Evolutionary conservation across 2,797 vertebrate species (phyloP).

Genomic region (Melopsittacus undulatus): DNA sequence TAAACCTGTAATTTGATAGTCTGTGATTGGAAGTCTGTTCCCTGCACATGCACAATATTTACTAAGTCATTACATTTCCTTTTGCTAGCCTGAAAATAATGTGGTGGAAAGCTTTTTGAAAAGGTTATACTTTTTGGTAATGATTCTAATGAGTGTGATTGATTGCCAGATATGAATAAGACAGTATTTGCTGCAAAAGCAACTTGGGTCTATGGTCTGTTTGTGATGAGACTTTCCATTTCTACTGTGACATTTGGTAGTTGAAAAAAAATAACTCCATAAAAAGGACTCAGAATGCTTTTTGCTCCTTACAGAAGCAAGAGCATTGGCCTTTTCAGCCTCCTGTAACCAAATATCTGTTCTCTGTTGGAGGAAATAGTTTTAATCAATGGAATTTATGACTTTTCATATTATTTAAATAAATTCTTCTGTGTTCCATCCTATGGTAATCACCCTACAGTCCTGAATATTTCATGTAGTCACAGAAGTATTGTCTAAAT

Average conservation of each 20-base stretch:
- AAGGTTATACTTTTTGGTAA: constrained; percentile 16
- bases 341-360: neutral
- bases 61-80: constrained; percentile 21
- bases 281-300: neutral
- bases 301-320: neutral
- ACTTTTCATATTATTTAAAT: neutral
- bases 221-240: neutral
- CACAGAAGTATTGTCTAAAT: neutral
- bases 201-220: neutral
- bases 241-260: neutral
- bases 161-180: neutral
- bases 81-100: constrained; percentile 5
- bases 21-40: neutral
- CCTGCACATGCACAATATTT: neutral
- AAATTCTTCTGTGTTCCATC: neutral
- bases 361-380: neutral
- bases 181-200: constrained; percentile 27
- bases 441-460: neutral
- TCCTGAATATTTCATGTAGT: neutral
- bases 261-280: neutral
- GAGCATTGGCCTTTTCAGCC: neutral
- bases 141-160: constrained; percentile 20
- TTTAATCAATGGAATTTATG: neutral
- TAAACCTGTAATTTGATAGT: neutral
- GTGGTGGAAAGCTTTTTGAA: neutral